Evolutionary conservation across 1,140 invertebrate genomes (phyloP), one percentile per base, ranked within the genome.

Genomic region (Drosophila kurseongensis): DNA sequence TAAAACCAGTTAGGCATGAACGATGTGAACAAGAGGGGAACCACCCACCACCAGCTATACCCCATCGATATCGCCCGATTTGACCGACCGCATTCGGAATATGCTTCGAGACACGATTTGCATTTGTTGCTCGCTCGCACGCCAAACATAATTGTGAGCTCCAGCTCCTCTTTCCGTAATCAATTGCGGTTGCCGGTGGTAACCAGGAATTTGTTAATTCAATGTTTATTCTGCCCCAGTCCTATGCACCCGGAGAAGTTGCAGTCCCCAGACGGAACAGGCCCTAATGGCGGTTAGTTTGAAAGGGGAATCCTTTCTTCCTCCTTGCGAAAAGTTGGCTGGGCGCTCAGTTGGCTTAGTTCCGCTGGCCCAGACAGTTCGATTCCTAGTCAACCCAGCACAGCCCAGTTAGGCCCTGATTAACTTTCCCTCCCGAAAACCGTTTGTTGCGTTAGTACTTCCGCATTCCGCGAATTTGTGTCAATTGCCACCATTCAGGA

Each of bases 181-280:
- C 89, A 91, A 91, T 91, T 72, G 62, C 61, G 82, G 90, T 84
- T 90, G 85, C 77, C 71, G 50, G 9, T 76, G 80, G 90, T 77
- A 83, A 91, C 90, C 62, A 66, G 80, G 83, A 90, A 91, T 91
- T 91, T 91, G 90, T 91, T 91, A 91, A 91, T 91, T 91, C 90
- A 90, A 91, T 91, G 90, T 74, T 91, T 85, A 78, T 75, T 88
- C 71, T 74, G 78, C 73, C 76, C 76, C 61, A 71, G 60, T 47
- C 41, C 63, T 75, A 44, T 44, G 59, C 59, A 66, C 44, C 59
- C 57, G 48, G 57, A 47, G 54, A 80, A 80, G 44, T 57, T 72
- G 81, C 59, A 61, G 61, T 69, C 56, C 60, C 71, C 54, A 75
- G 78, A 58, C 68, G 56, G 60, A 73, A 18, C 67, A 50, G 61